Evolutionary conservation across 2,888 invertebrate species (phyloP), one percentile per base, ranked within the genome.

Genomic region (Pherbina coryleti): DNA sequence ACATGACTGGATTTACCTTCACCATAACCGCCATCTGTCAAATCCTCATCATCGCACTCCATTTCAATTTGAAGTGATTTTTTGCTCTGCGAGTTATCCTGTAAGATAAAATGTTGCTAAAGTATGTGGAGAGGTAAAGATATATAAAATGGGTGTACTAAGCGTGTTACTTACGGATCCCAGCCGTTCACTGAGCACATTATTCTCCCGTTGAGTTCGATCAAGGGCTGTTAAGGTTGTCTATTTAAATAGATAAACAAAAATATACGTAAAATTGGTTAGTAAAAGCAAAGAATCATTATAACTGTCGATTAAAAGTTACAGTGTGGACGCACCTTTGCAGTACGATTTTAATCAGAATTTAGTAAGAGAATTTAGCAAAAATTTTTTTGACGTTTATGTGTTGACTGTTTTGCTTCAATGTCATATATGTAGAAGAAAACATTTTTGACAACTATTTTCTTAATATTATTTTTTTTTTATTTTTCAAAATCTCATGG

Each of bases 31-130:
- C 80, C 67, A 60, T 76, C 69, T 73, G 90, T 91, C 9, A 89
- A 89, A 67, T 92, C 91, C n/a, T 92, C 93, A 79, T 95, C 95
- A 83, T 93, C 93, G 72, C 95, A 93, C 88, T 97, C 97, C 94
- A 98, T 95, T 92, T 98, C 97, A 82, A 95, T 96, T 87, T 96
- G 95, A 78, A 98, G 92, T 28, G 97, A 97, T 87, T 91, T 87
- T 86, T 91, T 85, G 83, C 91, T 87, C 82, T 86, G 84, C 76
- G 88, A 87, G 78, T 87, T 88, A 77, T 88, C 88, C 87, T 87
- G 70, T 17, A 51, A 25, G 9, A 28, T 19, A 69, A 44, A 28
- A 25, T 14, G 25, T 9, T 7, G 57, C 3, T n/a, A 2, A 44
- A 0, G 28, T 17, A 11, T 31, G 25, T 25, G 5, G 53, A 51